Conservation (phyloP, 2,797 vertebrate genomes). For the Phrynocephalus forsythii region DNA sequence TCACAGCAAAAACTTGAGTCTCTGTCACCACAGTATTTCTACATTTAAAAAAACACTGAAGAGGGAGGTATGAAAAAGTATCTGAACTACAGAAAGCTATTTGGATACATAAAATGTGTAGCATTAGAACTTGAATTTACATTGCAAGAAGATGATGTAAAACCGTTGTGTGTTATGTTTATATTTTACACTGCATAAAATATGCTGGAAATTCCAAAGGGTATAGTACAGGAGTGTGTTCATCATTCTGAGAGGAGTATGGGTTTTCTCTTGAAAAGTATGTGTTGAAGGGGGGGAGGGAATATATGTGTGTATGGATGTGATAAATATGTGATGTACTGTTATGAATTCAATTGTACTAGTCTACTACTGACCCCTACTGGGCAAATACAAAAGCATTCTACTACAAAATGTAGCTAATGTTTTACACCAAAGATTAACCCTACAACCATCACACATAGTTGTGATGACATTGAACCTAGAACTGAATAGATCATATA, state of each 20-base stretch:
- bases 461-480: background rate
- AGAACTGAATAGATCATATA: background rate
- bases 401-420: background rate
- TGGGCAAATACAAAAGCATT: conserved; percentile 5
- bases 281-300: background rate
- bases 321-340: background rate
- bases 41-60: conserved; percentile 45
- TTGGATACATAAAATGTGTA: conserved; percentile 66
- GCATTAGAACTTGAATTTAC: conserved; percentile 55
- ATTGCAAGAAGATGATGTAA: conserved; percentile 37
- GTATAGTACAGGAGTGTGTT: conserved; percentile 7
- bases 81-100: conserved; percentile 55
- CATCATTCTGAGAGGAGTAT: conserved; percentile 37
- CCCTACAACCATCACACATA: background rate
- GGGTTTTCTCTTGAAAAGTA: conserved; percentile 11
- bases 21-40: conserved; percentile 45
- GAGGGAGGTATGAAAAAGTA: conserved; percentile 51
- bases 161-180: conserved; percentile 35
- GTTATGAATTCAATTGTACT: conserved; percentile 5
- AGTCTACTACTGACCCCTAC: background rate
- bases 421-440: background rate
- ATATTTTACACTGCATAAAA: conserved; percentile 50
- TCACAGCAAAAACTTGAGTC: conserved; percentile 55
- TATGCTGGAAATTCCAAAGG: conserved; percentile 16
- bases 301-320: background rate